phyloP scores from a whole-genome alignment of 2,797 vertebrate genomes.

The Onychomys torridus region DNA sequence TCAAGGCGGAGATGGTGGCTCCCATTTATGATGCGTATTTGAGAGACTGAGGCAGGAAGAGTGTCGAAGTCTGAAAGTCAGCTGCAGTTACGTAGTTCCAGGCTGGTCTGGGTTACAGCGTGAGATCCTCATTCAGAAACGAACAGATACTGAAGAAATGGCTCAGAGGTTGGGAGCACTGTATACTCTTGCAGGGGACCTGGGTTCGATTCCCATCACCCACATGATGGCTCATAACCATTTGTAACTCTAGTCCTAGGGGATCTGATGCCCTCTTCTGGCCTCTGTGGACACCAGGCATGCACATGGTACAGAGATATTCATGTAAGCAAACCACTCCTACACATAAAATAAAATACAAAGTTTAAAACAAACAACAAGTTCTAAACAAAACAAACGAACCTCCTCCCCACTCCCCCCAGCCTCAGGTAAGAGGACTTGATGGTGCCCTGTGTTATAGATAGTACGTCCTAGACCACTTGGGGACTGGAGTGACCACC shows the following conservation, averaged over 20 bases:
- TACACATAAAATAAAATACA: neutral
- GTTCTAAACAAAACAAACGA: neutral
- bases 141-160: neutral
- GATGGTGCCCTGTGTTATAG: neutral
- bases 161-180: neutral
- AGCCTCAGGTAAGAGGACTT: neutral
- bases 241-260: neutral
- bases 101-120: neutral
- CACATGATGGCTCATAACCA: neutral
- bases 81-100: neutral
- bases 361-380: neutral
- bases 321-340: neutral
- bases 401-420: too few relatives aligned
- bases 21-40: neutral
- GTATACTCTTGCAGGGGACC: neutral
- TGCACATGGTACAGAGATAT: neutral
- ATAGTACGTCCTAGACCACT: neutral
- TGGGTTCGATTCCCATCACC: neutral
- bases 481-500: neutral
- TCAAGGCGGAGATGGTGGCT: neutral
- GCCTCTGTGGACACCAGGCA: neutral
- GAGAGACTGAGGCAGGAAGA: neutral
- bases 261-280: neutral
- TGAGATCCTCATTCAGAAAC: neutral
- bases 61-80: neutral